Base-by-base conservation (phyloP, 2,888 invertebrate genomes). In the Azorinus chamasolen region DNA sequence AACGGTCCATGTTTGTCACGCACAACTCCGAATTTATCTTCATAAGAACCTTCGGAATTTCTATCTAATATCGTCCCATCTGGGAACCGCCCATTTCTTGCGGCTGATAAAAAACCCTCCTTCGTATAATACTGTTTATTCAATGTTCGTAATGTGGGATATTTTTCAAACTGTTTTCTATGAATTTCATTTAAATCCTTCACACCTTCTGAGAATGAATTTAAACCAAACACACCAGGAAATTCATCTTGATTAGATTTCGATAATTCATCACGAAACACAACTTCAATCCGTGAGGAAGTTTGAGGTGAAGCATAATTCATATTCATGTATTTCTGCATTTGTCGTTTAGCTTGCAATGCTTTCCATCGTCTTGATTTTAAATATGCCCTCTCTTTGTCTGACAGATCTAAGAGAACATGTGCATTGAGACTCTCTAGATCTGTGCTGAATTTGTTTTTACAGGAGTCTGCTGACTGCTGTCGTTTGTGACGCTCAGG, bases 1-100 rank as follows among this genome's bases (percentile, higher is more conserved):
- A 92, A 93, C 1, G 92, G 93, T 25, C 93, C 93, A 65, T 91
- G 85, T 41, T 84, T 78, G 71, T 87, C 87, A 8, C 92, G 77
- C 18, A 90, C 55, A 27, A 93, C 87, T 25, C 93, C 93, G 70
- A 87, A 90, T 65, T 86, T 86, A 77, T 92, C 92, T 41, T 78
- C 79, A 78, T 87, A 92, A 4, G 83, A 84, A 1, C 90, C 91
- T 50, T 83, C 76, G 0, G 79, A 77, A 14, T 86, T 74, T 18
- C 78, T 70, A 24, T 83, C 64, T 20, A 91, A 45, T 12, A 76
- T 63, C 1, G 88, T 85, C 0, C 92, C 92, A 61, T 89, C 89
- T 0, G 91, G 88, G 58, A 90, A 80, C 10, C 77, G 65, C 5
- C 92, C 92, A 12, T 83, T 85, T 48, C 87, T 68, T 43, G 90